phyloP scores from a whole-genome alignment of 2,888 invertebrate genomes.

The Drepanosiphum platanoidis region DNA sequence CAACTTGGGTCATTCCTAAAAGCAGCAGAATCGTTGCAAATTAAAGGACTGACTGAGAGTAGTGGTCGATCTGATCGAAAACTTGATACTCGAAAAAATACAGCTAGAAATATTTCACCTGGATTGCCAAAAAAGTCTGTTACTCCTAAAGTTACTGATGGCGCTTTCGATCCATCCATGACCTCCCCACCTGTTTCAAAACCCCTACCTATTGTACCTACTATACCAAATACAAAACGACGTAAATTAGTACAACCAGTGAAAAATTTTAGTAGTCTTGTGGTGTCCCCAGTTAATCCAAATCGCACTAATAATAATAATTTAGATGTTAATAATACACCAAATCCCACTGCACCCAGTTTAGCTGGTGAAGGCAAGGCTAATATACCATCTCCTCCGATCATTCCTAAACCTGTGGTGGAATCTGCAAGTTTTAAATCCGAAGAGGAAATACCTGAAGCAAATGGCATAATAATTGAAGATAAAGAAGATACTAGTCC shows the following conservation, averaged over 20 bases:
- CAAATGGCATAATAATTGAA: slow-evolving; percentile 38
- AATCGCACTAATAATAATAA: slow-evolving; percentile 61
- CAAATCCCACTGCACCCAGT: slow-evolving; percentile 63
- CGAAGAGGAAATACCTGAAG: slow-evolving; percentile 32
- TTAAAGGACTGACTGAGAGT: slow-evolving; percentile 85
- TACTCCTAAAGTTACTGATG: slow-evolving; percentile 48
- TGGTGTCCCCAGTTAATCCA: slow-evolving; percentile 64
- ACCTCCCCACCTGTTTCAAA: slow-evolving; percentile 27
- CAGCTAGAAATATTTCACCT: slow-evolving; percentile 47
- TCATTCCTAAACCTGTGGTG: slow-evolving; percentile 61
- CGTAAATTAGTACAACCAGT: slow-evolving; percentile 64
- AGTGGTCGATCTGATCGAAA: slow-evolving; percentile 64
- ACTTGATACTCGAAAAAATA: slow-evolving; percentile 62
- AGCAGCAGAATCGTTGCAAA: slow-evolving; percentile 90
- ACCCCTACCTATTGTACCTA: slow-evolving; percentile 20
- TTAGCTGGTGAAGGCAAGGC: slow-evolving; percentile 63
- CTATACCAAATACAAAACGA: slow-evolving; percentile 63
- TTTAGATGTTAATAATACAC: slow-evolving; percentile 62
- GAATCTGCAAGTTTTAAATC: slow-evolving; percentile 61
- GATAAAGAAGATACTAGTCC: slow-evolving; percentile 53
- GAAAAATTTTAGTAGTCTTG: slow-evolving; percentile 63
- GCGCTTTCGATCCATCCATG: slow-evolving; percentile 47
- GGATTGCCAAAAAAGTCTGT: slow-evolving; percentile 59
- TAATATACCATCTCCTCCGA: slow-evolving; percentile 63
- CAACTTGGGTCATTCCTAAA: slow-evolving; percentile 87